Conservation (phyloP, 1,140 invertebrate species). For the Euwallacea similis region DNA sequence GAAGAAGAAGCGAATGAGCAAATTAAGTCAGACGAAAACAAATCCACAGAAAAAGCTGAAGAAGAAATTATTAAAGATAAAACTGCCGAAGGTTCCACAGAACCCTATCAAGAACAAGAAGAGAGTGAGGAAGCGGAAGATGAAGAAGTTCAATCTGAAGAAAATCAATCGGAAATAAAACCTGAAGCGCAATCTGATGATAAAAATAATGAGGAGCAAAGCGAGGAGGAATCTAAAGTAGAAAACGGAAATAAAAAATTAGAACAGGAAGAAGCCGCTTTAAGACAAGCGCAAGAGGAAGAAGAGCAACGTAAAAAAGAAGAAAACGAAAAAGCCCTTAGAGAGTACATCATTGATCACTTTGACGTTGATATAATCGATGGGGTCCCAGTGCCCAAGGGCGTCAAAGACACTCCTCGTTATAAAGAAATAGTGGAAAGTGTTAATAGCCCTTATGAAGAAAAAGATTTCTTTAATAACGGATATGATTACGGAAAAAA, state of each 20-base stretch:
- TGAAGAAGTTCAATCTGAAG: constrained; percentile 16
- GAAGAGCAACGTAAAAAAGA: constrained; percentile 18
- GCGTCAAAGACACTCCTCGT: constrained; percentile 23
- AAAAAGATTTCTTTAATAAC: not conserved
- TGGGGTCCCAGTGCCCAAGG: constrained; percentile 22
- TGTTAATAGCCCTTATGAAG: constrained; percentile 19
- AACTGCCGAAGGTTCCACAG: not conserved
- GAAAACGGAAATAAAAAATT: not conserved
- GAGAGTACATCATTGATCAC: constrained; percentile 29
- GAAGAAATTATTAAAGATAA: constrained; percentile 1
- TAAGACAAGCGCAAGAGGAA: constrained; percentile 6
- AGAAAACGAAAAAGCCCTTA: constrained; percentile 35
- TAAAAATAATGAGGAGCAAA: not conserved
- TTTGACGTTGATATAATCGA: constrained; percentile 33
- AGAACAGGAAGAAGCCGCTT: constrained; percentile 2
- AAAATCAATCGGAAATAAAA: not conserved
- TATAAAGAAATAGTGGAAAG: constrained; percentile 30
- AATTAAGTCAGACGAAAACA: not conserved
- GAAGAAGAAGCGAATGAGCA: not conserved
- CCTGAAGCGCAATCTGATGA: not conserved
- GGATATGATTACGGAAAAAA: constrained; percentile 3
- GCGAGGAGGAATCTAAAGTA: not conserved
- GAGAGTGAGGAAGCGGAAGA: constrained; percentile 11
- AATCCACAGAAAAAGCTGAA: not conserved
- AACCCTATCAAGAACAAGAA: constrained; percentile 19